Evolutionary conservation across 2,888 invertebrate genomes (phyloP), one percentile per base, ranked within the genome.

Genomic region (Candidula unifasciata): DNA sequence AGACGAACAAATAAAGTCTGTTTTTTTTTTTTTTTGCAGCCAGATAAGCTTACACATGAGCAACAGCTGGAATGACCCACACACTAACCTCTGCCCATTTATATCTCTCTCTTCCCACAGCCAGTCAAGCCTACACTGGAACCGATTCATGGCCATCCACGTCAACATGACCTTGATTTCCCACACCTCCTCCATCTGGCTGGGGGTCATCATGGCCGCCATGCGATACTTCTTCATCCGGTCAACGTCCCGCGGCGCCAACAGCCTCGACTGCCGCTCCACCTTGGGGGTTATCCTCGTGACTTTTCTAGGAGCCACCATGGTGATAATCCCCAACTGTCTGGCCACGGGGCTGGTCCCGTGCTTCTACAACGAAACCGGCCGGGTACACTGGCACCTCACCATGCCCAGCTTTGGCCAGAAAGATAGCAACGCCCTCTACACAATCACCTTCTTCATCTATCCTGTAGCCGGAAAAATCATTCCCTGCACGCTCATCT

Each of bases 381-480:
- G 27, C 0, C 27, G 60, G 35, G 68, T 80, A 76, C 80, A 89
- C 27, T 91, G 89, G 84, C 82, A 86, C 66, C 86, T 91, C 8
- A 86, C 88, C 30, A 35, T 57, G 21, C 86, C 86, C 33, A 73
- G 80, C 27, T 85, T 88, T 16, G 87, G 87, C 0, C 37, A 57
- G 66, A 60, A 78, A 13, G 83, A 88, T 69, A 85, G 84, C 60
- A 84, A 85, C 60, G 18, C 80, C 13, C 85, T 88, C 68, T 82
- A 86, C 37, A 76, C 86, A 18, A 60, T 88, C 37, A 86, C 83
- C 60, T 88, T 98, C 94, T 97, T 97, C 96, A 96, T 97, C 90
- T 98, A 98, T 94, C 96, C 97, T 93, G 96, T 98, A 16, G 96
- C 98, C 85, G 96, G 98, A 87, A 98, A 98, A 94, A 94, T 98